These are phyloP conservation scores for Magallana angulata DNA, from an alignment of 1,140 invertebrate species.

Conservation along the genomic window DNA sequence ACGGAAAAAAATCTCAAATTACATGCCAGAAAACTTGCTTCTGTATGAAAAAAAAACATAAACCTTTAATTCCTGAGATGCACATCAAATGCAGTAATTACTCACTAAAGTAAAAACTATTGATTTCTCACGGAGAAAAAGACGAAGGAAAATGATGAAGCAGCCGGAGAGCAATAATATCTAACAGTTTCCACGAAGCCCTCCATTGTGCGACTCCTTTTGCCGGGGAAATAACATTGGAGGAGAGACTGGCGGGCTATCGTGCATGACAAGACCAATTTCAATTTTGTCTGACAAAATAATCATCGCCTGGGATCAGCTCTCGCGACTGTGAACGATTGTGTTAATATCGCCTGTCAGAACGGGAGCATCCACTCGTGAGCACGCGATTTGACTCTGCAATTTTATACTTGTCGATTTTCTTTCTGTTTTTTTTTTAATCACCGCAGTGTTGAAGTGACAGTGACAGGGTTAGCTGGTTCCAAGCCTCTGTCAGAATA, in stretches of 20 bases:
- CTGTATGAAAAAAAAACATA: not conserved
- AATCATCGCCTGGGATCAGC: not conserved
- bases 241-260: not conserved
- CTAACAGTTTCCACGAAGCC: not conserved
- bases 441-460: not conserved
- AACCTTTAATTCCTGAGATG: not conserved
- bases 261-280: conserved; percentile 29
- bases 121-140: not conserved
- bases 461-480: not conserved
- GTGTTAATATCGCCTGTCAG: not conserved
- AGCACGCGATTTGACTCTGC: conserved; percentile 7
- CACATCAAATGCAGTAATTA: conserved; percentile 31
- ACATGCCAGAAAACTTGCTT: not conserved
- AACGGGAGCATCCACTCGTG: not conserved
- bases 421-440: not conserved
- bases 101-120: conserved; percentile 9
- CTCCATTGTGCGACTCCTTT: not conserved
- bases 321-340: not conserved
- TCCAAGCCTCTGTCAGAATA: too few species aligned
- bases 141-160: not conserved
- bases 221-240: not conserved
- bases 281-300: conserved; percentile 34
- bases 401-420: conserved; percentile 34
- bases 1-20: not conserved
- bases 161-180: not conserved